Conservation (phyloP, 2,888 invertebrate genomes). For the Cryptocheilus praepositus region DNA sequence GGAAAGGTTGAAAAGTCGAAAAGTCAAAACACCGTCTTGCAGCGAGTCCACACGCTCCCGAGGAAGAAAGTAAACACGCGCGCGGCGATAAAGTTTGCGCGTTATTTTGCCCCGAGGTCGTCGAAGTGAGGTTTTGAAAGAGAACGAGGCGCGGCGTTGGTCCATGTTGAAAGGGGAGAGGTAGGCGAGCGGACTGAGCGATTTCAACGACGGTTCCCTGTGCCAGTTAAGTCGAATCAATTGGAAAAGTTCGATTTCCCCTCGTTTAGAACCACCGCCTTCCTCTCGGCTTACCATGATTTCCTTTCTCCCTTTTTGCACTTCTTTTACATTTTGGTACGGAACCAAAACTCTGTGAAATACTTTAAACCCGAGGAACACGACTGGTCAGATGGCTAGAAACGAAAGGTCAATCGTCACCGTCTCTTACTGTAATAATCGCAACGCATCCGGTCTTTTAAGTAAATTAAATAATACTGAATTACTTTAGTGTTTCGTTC, state of each 20-base stretch:
- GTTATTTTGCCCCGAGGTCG: conserved; percentile 43
- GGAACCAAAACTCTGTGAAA: conserved; percentile 24
- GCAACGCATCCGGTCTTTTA: no score
- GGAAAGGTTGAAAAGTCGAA: conserved; percentile 24
- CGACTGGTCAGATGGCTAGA: no score
- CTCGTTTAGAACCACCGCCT: conserved; percentile 54
- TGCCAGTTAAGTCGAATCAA: conserved; percentile 65
- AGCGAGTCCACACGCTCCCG: not conserved
- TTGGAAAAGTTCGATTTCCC: conserved; percentile 66
- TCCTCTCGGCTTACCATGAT: conserved; percentile 40
- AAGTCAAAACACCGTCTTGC: conserved; percentile 26
- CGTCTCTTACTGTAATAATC: no score
- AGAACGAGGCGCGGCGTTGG: not conserved
- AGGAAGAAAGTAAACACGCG: conserved; percentile 14
- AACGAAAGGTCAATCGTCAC: no score
- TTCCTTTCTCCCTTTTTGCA: conserved; percentile 11
- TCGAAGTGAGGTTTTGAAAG: conserved; percentile 13
- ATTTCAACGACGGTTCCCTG: conserved; percentile 49
- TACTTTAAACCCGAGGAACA: no score
- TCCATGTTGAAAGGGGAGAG: conserved; percentile 8
- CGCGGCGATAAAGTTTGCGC: conserved; percentile 41
- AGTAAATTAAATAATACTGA: no score
- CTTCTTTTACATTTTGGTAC: conserved; percentile 46
- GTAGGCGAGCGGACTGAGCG: conserved; percentile 25
- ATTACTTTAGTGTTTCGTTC: no score